Evolutionary conservation across 2,888 invertebrate species (phyloP).

Genomic region (Uloborus plumipes): DNA sequence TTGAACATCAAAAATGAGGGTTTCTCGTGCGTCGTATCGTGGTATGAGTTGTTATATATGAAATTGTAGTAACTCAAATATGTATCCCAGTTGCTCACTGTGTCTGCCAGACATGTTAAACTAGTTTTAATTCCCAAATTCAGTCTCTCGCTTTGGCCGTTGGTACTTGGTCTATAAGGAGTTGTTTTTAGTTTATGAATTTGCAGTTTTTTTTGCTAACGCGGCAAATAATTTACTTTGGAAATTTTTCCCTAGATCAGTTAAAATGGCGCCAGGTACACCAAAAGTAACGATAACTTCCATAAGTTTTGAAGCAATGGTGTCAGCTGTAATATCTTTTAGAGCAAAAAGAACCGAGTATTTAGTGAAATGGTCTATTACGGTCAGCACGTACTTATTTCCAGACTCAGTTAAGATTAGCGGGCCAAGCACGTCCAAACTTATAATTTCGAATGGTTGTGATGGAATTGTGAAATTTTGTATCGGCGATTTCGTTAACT

Average conservation of each 20-base stretch:
- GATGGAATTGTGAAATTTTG: constrained; percentile 5
- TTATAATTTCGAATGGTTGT: constrained; percentile 14
- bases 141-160: neutral
- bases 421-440: constrained; percentile 8
- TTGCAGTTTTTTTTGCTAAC: constrained; percentile 4
- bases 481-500: constrained; percentile 1
- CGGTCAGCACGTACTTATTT: neutral
- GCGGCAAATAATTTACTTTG: constrained; percentile 5
- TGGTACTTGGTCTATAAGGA: constrained; percentile 2
- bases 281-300: neutral
- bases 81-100: constrained; percentile 4
- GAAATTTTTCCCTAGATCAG: constrained; percentile 13
- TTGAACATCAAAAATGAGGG: neutral
- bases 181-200: constrained; percentile 27
- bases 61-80: constrained; percentile 18
- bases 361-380: constrained; percentile 13
- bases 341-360: constrained; percentile 11
- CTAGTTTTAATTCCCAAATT: constrained; percentile 7
- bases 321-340: constrained; percentile 3
- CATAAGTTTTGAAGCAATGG: neutral
- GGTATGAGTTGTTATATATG: constrained; percentile 14
- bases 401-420: neutral
- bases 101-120: constrained; percentile 7
- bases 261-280: neutral
- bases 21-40: neutral